phyloP scores from a whole-genome alignment of 1,140 invertebrate genomes.

The Achroia grisella region DNA sequence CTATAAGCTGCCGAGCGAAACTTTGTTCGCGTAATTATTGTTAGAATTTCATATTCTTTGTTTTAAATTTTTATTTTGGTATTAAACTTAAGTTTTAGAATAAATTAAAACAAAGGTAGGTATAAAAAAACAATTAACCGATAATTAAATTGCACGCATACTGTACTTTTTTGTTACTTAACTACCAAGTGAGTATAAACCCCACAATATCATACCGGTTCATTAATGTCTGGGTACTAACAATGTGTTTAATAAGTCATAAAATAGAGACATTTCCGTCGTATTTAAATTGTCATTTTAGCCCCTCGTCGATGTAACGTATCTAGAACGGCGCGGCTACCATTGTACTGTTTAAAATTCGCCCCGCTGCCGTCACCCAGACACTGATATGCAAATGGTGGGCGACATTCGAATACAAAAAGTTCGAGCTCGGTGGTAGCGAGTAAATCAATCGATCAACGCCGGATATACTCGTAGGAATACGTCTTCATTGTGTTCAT shows the following conservation, averaged over 20 bases:
- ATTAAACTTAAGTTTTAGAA: too few species aligned
- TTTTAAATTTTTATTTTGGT: too few species aligned
- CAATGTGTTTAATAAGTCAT: slow-evolving; percentile 10
- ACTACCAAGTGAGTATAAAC: too few species aligned
- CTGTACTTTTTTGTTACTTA: too few species aligned
- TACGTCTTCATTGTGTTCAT: slow-evolving; percentile 73
- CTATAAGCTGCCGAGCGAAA: too few species aligned
- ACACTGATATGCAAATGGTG: slow-evolving; percentile 59
- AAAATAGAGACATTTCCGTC: slow-evolving; percentile 29
- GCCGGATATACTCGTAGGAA: slow-evolving; percentile 61
- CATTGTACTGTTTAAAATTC: slow-evolving; percentile 50
- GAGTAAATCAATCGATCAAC: slow-evolving; percentile 73
- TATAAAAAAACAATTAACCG: too few species aligned
- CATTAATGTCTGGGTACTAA: too few species aligned
- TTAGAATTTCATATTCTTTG: too few species aligned
- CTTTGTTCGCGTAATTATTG: too few species aligned
- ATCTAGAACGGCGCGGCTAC: slow-evolving; percentile 42
- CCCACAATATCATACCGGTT: too few species aligned
- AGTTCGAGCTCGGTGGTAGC: slow-evolving; percentile 65
- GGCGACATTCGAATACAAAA: slow-evolving; percentile 69
- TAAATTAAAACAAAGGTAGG: too few species aligned
- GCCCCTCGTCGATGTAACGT: slow-evolving; percentile 16
- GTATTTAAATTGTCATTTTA: slow-evolving; percentile 36
- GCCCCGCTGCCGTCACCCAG: slow-evolving; percentile 20
- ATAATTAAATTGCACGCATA: too few species aligned